Base-by-base conservation (phyloP, 2,797 vertebrate genomes). In the Cephalopachus bancanus region DNA sequence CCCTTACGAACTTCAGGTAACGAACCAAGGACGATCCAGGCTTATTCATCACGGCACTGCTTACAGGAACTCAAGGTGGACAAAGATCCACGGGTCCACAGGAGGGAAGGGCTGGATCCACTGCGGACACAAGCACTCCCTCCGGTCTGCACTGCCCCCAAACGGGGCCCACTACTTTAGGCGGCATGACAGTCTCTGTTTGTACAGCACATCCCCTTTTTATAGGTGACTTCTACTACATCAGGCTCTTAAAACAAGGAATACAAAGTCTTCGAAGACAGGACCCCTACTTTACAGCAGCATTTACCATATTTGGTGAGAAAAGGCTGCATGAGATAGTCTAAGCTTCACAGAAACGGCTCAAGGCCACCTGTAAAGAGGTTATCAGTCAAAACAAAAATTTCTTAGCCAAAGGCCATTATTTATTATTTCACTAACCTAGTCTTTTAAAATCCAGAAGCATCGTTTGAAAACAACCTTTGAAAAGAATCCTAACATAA, bases 391-490 rank as follows among this genome's bases (percentile, higher is more conserved):
- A 88, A 89, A 28, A 93, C 4, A 76, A 62, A 88, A 69, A 62
- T 19, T 53, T 33, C 30, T 60, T 91, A 89, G 33, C 30, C 44
- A 97, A 80, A 84, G 37, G 1, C 14, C 8, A 74, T 24, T 89
- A 55, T 74, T 76, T 59, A 83, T n/a, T 14, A 83, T 79, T 84
- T 91, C 71, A 85, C 10, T 78, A 83, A 81, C 49, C 22, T 22
- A 78, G 26, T 64, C 76, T 93, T 80, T 79, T 60, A 33, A 94
- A 69, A 83, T 22, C 60, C 59, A 76, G 20, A 95, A 95, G 85
- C 33, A 64, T 28, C 53, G 86, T 96, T 83, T 65, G 3, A 78
- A 94, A 95, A 91, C 2, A 86, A 69, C 59, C 12, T 79, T 79
- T 89, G 26, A 22, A 51, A 86, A 64, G 16, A 64, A 74, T 81